Evolutionary conservation across 2,113 vertebrate species (phyloP).

Genomic region (Caranx melampygus): DNA sequence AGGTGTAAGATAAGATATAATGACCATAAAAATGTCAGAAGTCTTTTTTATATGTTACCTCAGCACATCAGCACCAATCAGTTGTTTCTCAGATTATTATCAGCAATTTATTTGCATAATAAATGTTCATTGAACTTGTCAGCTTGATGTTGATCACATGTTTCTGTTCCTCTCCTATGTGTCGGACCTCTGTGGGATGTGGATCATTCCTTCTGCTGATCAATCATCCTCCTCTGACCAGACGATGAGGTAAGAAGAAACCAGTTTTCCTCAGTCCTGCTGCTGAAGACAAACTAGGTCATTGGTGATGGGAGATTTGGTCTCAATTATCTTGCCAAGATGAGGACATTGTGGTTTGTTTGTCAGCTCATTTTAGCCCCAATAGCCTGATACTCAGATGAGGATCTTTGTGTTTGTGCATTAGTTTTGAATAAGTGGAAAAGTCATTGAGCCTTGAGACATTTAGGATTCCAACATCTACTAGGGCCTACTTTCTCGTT

Average conservation of each 20-base stretch:
- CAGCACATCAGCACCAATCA: not conserved
- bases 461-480: not conserved
- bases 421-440: not conserved
- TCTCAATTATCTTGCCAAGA: slow-evolving; percentile 41
- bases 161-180: slow-evolving; percentile 56
- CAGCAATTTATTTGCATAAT: not conserved
- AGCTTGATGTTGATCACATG: slow-evolving; percentile 25
- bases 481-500: not conserved
- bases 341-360: slow-evolving; percentile 39
- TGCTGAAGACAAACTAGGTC: slow-evolving; percentile 34
- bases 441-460: not conserved
- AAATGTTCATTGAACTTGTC: not conserved
- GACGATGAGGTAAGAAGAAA: slow-evolving; percentile 87
- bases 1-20: not conserved
- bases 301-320: slow-evolving; percentile 28
- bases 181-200: slow-evolving; percentile 35
- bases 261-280: slow-evolving; percentile 40
- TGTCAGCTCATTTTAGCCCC: slow-evolving; percentile 28
- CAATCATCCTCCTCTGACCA: slow-evolving; percentile 52
- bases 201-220: slow-evolving; percentile 10
- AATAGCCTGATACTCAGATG: not conserved
- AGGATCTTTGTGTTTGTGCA: not conserved
- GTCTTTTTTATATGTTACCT: not conserved
- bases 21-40: not conserved
- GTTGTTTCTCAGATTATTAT: not conserved